Evolutionary conservation across 2,797 vertebrate species (phyloP).

Genomic region (Ptychobarbus kaznakovi): DNA sequence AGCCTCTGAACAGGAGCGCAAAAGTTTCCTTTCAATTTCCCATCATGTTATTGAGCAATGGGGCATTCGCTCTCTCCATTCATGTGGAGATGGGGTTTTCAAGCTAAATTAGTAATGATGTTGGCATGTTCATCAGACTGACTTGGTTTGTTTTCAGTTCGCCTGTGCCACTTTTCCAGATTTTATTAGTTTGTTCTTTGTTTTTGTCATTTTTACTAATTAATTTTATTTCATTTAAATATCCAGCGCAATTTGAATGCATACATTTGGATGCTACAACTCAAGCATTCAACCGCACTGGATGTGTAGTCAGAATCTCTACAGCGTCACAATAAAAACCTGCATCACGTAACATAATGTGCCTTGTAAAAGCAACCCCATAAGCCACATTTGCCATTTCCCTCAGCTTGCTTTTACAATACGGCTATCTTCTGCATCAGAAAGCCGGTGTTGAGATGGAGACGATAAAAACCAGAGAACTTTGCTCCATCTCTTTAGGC

Average conservation of each 20-base stretch:
- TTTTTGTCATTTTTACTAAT: slow-evolving; percentile 36
- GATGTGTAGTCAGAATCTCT: slow-evolving; percentile 2
- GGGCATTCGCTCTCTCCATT: slow-evolving; percentile 61
- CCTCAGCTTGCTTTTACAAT: slow-evolving; percentile 27
- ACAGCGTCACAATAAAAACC: slow-evolving; percentile 12
- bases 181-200: slow-evolving; percentile 37
- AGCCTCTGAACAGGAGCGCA: slow-evolving; percentile 66
- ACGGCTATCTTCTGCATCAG: slow-evolving; percentile 60
- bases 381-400: slow-evolving; percentile 47
- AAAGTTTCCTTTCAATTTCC: slow-evolving; percentile 71
- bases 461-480: slow-evolving; percentile 48
- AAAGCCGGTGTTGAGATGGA: slow-evolving; percentile 43
- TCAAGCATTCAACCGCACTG: neutral
- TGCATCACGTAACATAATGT: neutral
- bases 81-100: slow-evolving; percentile 47
- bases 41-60: slow-evolving; percentile 65
- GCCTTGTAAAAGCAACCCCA: slow-evolving; percentile 9
- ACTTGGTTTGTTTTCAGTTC: slow-evolving; percentile 22
- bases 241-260: neutral
- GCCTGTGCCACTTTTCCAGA: neutral
- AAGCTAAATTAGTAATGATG: slow-evolving; percentile 59
- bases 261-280: neutral
- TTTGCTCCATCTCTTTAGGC: slow-evolving; percentile 58
- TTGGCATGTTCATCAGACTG: slow-evolving; percentile 51
- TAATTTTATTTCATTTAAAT: slow-evolving; percentile 34